phyloP scores from a whole-genome alignment of 2,888 invertebrate genomes.

The Lathronympha strigana region DNA sequence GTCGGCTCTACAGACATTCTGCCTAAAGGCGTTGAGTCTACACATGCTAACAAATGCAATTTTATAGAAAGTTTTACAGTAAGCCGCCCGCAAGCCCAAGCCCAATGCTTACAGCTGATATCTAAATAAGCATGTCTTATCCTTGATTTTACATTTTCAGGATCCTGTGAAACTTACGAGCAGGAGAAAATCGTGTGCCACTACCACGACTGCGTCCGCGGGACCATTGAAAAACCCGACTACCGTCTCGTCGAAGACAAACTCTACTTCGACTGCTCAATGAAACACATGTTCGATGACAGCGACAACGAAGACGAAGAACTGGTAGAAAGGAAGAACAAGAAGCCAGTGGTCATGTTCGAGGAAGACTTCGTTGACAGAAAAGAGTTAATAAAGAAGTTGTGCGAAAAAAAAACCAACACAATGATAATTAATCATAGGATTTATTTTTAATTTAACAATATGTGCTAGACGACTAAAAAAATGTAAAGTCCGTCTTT shows the following conservation, averaged over 20 bases:
- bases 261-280: constrained; percentile 71
- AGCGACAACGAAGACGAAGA: constrained; percentile 48
- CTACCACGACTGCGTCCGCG: constrained; percentile 84
- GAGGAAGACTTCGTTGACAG: constrained; percentile 25
- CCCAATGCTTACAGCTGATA: too few relatives aligned
- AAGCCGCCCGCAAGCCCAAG: too few relatives aligned
- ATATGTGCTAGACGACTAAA: too few relatives aligned
- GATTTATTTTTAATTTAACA: constrained; percentile 70
- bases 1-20: too few relatives aligned
- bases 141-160: constrained; percentile 53
- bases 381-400: constrained; percentile 44
- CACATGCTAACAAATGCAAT: too few relatives aligned
- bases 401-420: constrained; percentile 61
- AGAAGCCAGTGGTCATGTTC: constrained; percentile 36
- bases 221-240: constrained; percentile 71
- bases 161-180: constrained; percentile 85
- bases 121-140: too few relatives aligned
- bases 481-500: too few relatives aligned
- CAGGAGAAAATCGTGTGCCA: constrained; percentile 85
- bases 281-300: constrained; percentile 67
- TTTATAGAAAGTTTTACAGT: too few relatives aligned
- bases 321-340: constrained; percentile 45
- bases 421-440: constrained; percentile 79
- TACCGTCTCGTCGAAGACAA: constrained; percentile 77
- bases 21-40: too few relatives aligned